These are phyloP conservation scores for Montipora cactus DNA, from an alignment of 64 coral and sea anemone species.

Conservation along the genomic window DNA sequence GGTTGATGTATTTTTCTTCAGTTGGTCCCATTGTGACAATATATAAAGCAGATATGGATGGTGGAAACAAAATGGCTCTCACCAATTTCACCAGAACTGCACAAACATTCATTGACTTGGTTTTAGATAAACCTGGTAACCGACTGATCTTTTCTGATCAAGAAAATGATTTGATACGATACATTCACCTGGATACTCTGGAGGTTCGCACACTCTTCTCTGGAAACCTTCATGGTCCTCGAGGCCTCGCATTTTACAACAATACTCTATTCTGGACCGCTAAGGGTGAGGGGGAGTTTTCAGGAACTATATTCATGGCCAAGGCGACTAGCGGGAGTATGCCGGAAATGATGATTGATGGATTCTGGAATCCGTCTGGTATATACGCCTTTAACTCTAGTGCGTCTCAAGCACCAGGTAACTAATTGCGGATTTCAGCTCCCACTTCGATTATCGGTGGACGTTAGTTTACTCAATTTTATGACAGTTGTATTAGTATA, in stretches of 20 bases:
- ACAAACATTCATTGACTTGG: background rate
- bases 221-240: constrained; percentile 4
- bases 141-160: constrained; percentile 24
- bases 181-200: background rate
- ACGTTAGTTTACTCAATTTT: too few relatives aligned
- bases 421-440: too few relatives aligned
- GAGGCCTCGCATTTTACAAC: background rate
- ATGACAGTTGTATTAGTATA: too few relatives aligned
- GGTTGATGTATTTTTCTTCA: constrained; percentile 32
- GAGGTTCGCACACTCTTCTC: background rate
- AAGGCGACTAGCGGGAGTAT: background rate
- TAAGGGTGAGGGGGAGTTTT: background rate
- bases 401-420: background rate
- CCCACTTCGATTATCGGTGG: too few relatives aligned
- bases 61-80: background rate
- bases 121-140: background rate
- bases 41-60: constrained; percentile 43
- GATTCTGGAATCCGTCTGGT: background rate
- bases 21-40: background rate
- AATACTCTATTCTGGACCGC: background rate
- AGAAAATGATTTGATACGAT: background rate
- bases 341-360: background rate
- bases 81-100: background rate
- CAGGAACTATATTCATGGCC: background rate
- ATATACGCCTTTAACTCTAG: background rate